Percentiles rank a stretch among this genome's conserved stretches.
phyloP scores from a whole-genome alignment of 1,140 invertebrate genomes.

The Gyrodactylus salaris region DNA sequence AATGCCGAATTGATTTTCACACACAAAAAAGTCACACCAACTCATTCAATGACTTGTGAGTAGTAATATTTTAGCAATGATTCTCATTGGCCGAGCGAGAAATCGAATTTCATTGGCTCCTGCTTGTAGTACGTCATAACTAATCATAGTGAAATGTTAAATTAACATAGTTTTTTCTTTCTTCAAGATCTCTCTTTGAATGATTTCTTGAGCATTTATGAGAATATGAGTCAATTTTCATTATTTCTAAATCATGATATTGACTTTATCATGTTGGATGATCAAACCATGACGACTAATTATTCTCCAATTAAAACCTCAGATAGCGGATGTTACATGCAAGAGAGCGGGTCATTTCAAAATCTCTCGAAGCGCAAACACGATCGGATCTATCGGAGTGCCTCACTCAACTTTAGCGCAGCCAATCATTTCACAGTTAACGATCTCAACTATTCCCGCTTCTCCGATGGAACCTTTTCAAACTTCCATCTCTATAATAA shows the following conservation, averaged over 20 bases:
- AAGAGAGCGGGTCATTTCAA: not conserved
- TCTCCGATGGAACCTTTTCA: not conserved
- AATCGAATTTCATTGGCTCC: too few relatives aligned
- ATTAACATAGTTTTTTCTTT: too few relatives aligned
- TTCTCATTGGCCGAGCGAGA: too few relatives aligned
- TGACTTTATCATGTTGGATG: not conserved
- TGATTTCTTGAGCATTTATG: not conserved
- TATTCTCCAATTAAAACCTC: not conserved
- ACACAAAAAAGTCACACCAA: too few relatives aligned
- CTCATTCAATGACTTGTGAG: too few relatives aligned
- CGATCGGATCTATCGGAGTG: not conserved
- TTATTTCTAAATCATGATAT: not conserved
- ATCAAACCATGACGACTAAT: not conserved
- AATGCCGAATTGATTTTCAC: too few relatives aligned
- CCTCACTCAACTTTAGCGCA: not conserved
- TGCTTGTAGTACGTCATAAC: too few relatives aligned
- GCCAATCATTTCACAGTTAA: not conserved
- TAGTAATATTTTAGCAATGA: too few relatives aligned
- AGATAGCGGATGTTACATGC: not conserved
- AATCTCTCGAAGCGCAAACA: not conserved
- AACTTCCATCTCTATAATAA: not conserved
- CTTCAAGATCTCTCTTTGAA: not conserved
- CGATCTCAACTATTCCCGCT: not conserved
- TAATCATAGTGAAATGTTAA: too few relatives aligned
- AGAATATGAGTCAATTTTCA: not conserved